A percentile compares a stretch with the other conserved stretches of the same genome.
These are phyloP conservation scores for Phaenicophaeus curvirostris DNA, from an alignment of 2,797 vertebrate species.

Conservation along the genomic window DNA sequence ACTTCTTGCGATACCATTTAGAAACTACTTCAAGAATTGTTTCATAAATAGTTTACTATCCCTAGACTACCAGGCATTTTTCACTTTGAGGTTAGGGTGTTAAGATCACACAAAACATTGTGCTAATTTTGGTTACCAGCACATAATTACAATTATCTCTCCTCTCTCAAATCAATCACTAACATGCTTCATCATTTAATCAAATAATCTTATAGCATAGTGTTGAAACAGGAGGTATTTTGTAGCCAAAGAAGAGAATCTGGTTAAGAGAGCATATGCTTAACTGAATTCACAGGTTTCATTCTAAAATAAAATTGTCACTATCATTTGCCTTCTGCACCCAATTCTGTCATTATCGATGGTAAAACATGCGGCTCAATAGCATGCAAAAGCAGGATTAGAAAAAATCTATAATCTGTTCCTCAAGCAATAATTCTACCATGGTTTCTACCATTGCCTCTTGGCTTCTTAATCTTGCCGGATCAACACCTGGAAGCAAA, in stretches of 20 bases:
- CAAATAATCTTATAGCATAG: neutral
- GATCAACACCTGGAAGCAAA: neutral
- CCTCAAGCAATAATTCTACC: neutral
- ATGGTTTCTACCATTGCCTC: neutral
- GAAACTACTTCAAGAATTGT: neutral
- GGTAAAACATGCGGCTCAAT: neutral
- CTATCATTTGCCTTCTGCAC: neutral
- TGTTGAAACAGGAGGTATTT: neutral
- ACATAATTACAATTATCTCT: neutral
- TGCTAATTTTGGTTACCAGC: neutral
- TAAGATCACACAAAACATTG: neutral
- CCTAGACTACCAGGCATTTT: neutral
- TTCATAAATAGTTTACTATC: neutral
- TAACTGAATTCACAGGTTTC: neutral
- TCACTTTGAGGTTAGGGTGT: neutral
- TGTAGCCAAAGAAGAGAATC: neutral
- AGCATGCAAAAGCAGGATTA: neutral
- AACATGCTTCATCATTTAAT: neutral
- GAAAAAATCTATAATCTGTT: neutral
- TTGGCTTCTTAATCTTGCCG: neutral
- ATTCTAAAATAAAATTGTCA: neutral
- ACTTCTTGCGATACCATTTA: neutral
- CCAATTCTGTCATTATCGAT: neutral
- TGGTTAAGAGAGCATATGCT: neutral
- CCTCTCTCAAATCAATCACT: neutral